These are phyloP conservation scores for Zaprionus capensis DNA, from an alignment of 1,140 invertebrate species.

Conservation along the genomic window DNA sequence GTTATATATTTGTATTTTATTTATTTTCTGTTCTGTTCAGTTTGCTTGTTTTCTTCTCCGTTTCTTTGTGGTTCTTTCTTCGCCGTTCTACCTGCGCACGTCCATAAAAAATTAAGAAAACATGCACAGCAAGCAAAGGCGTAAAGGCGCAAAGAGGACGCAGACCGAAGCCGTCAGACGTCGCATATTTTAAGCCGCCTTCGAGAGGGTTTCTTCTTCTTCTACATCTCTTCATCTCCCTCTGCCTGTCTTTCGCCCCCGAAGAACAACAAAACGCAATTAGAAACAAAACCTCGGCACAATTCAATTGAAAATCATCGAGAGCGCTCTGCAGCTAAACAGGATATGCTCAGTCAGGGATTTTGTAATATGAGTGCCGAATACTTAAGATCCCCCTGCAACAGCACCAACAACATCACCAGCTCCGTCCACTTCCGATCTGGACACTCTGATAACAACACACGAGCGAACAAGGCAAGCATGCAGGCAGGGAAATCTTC, in stretches of 20 bases:
- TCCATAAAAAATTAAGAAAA: constrained; percentile 76
- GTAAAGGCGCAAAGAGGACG: constrained; percentile 37
- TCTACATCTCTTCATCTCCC: not conserved
- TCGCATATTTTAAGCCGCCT: constrained; percentile 70
- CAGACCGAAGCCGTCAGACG: constrained; percentile 42
- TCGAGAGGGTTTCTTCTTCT: constrained; percentile 30
- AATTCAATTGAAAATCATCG: constrained; percentile 63
- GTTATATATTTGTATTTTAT: constrained; percentile 42
- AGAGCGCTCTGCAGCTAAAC: constrained; percentile 24
- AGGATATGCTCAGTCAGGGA: constrained; percentile 60
- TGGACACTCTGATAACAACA: constrained; percentile 45
- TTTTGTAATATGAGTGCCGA: constrained; percentile 68
- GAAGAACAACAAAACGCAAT: constrained; percentile 71
- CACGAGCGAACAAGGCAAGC: constrained; percentile 5
- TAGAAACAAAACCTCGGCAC: constrained; percentile 54
- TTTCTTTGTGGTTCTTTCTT: constrained; percentile 5
- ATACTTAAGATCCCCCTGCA: constrained; percentile 59
- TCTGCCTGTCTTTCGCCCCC: not conserved
- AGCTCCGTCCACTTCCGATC: constrained; percentile 47
- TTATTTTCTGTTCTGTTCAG: constrained; percentile 37
- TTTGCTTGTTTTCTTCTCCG: constrained; percentile 23
- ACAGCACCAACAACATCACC: not conserved
- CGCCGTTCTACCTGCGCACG: constrained; percentile 63
- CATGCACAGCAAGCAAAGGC: constrained; percentile 58
- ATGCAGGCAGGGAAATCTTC: constrained; percentile 33